These are phyloP conservation scores for Caretta caretta DNA, from an alignment of 2,113 vertebrate species.

Conservation along the genomic window DNA sequence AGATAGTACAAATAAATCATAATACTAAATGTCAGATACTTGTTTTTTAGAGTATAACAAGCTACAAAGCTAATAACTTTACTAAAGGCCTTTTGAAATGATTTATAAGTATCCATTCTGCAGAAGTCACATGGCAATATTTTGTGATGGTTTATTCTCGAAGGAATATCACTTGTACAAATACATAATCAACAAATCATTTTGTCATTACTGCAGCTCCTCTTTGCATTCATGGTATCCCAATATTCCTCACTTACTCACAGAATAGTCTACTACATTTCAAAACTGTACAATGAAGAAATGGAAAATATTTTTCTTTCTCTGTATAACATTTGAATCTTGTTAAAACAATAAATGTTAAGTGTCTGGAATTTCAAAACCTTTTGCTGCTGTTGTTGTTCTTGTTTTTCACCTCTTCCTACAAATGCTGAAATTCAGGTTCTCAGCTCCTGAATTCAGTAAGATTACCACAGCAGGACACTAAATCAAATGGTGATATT, in stretches of 20 bases:
- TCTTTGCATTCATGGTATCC: neutral
- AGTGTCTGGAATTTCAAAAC: neutral
- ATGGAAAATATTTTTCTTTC: neutral
- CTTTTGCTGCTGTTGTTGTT: neutral
- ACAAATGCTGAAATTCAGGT: neutral
- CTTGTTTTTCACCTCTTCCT: neutral
- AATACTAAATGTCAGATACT: neutral
- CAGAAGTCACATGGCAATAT: neutral
- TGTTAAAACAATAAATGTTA: slow-evolving; percentile 7
- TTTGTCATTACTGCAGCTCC: neutral
- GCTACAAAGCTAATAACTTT: neutral
- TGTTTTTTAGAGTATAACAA: neutral
- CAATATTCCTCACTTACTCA: neutral
- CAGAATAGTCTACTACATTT: neutral
- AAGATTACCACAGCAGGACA: neutral
- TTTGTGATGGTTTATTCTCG: neutral
- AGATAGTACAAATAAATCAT: neutral
- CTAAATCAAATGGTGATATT: neutral
- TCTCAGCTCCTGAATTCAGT: neutral
- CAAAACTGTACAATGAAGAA: slow-evolving; percentile 12
- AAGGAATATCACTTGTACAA: neutral
- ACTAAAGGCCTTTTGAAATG: neutral
- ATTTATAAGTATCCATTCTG: neutral
- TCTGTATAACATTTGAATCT: neutral
- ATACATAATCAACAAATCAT: neutral